Evolutionary conservation across 2,888 invertebrate species (phyloP).

Genomic region (Plagodis dolabraria): DNA sequence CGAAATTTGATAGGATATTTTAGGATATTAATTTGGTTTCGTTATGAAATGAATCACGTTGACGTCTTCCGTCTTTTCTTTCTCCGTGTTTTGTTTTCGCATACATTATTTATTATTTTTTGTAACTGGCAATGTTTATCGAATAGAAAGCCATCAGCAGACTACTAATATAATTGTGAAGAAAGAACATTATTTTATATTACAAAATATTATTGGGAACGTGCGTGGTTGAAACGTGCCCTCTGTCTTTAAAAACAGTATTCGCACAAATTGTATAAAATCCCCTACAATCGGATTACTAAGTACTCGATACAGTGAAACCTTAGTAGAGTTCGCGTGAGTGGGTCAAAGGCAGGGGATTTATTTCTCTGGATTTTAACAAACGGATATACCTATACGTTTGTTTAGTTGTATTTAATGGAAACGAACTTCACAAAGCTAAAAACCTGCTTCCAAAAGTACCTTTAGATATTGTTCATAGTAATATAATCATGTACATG

Average conservation of each 20-base stretch:
- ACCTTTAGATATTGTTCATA: too few species aligned
- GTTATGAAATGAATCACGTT: slow-evolving; percentile 22
- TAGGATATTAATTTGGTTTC: slow-evolving; percentile 26
- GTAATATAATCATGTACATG: too few species aligned
- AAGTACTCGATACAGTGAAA: slow-evolving; percentile 53
- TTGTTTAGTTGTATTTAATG: background rate
- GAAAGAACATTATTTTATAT: too few species aligned
- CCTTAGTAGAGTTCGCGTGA: slow-evolving; percentile 48
- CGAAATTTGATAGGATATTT: slow-evolving; percentile 34
- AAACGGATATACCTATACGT: slow-evolving; percentile 23
- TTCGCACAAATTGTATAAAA: slow-evolving; percentile 38
- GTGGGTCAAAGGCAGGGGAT: slow-evolving; percentile 61
- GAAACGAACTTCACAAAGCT: background rate
- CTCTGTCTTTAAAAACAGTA: slow-evolving; percentile 34
- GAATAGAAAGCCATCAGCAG: too few species aligned
- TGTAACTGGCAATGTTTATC: too few species aligned
- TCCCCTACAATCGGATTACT: slow-evolving; percentile 62
- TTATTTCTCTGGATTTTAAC: slow-evolving; percentile 42
- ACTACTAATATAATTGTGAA: background rate
- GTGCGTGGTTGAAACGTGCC: slow-evolving; percentile 22
- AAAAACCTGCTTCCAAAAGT: too few species aligned
- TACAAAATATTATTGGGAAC: slow-evolving; percentile 5
- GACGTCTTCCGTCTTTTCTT: background rate
- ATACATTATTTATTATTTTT: background rate
- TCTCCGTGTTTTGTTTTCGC: too few species aligned